Evolutionary conservation across 2,888 invertebrate genomes (phyloP), one percentile per base, ranked within the genome.

Genomic region (Falcaria lacertinaria): DNA sequence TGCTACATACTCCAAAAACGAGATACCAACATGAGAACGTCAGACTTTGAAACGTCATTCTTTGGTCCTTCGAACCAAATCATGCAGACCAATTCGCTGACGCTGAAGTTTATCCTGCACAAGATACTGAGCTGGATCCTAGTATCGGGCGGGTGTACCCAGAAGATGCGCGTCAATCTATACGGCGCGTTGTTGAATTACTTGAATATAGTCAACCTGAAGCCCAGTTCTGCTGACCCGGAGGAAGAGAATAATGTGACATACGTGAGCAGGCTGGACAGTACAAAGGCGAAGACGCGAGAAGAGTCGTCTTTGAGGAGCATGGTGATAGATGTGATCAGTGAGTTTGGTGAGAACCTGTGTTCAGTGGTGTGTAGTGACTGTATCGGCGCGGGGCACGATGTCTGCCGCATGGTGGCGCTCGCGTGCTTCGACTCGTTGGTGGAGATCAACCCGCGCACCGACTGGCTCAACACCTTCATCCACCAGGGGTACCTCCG

Each of bases 351-450:
- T 0, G 95, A 96, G 52, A 93, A 94, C 64, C 76, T 97, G 37
- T 93, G 96, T 69, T 94, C 95, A 57, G 74, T 84, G 1, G 93
- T 97, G 41, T 96, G 97, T 57, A 93, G 95, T 42, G 97, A 98
- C 79, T 95, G 95, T 47, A 94, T 95, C 7, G 94, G 95, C 1
- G 96, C 69, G 0, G 86, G 96, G 0, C 96, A 97, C 68, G 96
- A 97, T 58, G 94, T 98, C 8, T 96, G 96, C 65, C 93, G 96
- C 80, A 96, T 97, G 94, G 90, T 97, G 42, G 95, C 97, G 0
- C 86, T 98, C 55, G 93, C 96, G 0, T 94, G 95, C 51, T 86
- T 97, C 43, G 95, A 96, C 69, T 92, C 94, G 34, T 84, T 97
- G 35, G 87, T 97, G 0, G 93, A 94, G 50, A 86, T 95, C 50